Base-by-base conservation (phyloP, 2,888 invertebrate species). In the Eupeodes latifasciatus region DNA sequence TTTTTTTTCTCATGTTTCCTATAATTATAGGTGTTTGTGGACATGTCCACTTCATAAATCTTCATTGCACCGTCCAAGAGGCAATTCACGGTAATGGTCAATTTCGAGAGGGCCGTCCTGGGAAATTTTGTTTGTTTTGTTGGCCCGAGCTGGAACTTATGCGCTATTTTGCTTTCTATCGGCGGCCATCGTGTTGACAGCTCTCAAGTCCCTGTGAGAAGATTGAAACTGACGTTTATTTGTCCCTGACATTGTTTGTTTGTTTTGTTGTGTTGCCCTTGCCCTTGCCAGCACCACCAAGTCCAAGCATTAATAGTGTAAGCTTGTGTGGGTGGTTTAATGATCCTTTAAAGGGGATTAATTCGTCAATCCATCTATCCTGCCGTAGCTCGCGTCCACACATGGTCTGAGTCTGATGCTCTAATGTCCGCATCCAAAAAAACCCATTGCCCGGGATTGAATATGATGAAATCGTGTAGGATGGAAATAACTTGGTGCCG, bases 41-140 rank as follows among this genome's bases (percentile, higher is more conserved):
- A 88, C 88, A 88, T 88, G 84, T 88, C 88, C 88, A 88, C 88
- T 88, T 88, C 88, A 88, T 88, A 88, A 88, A 88, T 85, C 88
- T 88, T 88, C 84, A 88, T 88, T 88, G 88, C 84, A 88, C 88
- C 87, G 83, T 83, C 83, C 72, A 16, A 77, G 53, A 62, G 77
- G 83, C 81, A 88, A 88, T 88, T 88, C 88, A 81, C 81, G 67
- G 78, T 88, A 88, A 88, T 88, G 84, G 84, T n/a, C 81, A 81
- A 84, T 84, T 81, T 75, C 44, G 69, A 81, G 74, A 78, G 78
- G 84, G 81, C 55, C 36, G 84, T 88, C 74, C 80, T 49, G 84
- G 34, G 80, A 84, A 66, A 74, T 61, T 11, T 82, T 51, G 51
- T 40, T 67, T 75, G 57, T 57, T 36, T 16, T 16, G 47, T 55